Percentiles rank a stretch among this genome's conserved stretches.
Conservation (phyloP, 2,797 vertebrate genomes). For the Lepilemur ruficaudatus region DNA sequence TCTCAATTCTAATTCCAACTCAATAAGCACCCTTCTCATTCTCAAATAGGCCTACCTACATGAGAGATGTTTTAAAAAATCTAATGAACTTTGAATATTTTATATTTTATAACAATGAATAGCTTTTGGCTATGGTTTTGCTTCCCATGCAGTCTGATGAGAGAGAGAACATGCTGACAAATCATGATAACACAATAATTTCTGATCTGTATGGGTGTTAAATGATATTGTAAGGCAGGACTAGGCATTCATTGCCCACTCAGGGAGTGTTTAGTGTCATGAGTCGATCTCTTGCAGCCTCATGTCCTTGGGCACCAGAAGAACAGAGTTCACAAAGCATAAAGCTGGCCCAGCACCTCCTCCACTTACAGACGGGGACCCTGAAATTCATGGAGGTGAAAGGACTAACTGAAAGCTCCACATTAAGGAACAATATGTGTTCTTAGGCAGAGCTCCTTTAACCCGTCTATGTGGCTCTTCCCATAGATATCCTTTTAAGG, state of each 20-base stretch:
- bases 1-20: neutral
- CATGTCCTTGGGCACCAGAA: neutral
- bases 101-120: neutral
- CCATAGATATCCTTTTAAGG: neutral
- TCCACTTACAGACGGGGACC: neutral
- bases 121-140: neutral
- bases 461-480: neutral
- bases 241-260: no score
- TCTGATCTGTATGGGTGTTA: fast-evolving
- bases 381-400: neutral
- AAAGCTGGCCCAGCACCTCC: neutral
- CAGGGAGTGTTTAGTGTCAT: no score
- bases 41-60: neutral
- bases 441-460: neutral
- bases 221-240: neutral
- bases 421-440: no score
- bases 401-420: fast-evolving
- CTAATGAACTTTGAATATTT: neutral
- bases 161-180: neutral
- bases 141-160: neutral
- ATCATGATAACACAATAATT: fast-evolving
- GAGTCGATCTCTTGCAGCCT: neutral
- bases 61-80: neutral
- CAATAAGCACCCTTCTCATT: neutral
- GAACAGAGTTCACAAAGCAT: neutral